These are phyloP conservation scores for Achatina immaculata DNA, from an alignment of 1,140 invertebrate genomes.

Conservation along the genomic window DNA sequence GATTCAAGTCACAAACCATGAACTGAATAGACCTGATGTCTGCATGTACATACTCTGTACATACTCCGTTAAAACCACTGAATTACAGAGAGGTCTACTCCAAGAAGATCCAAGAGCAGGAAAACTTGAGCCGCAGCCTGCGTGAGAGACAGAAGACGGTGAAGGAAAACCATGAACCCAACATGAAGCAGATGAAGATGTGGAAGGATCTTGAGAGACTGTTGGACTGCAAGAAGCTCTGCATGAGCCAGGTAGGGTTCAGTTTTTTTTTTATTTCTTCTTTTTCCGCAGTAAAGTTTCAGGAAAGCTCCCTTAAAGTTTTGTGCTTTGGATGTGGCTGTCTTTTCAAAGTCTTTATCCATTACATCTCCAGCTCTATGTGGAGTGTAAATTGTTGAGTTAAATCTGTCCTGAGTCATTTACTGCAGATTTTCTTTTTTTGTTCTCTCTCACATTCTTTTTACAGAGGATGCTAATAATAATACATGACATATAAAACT, in stretches of 20 bases:
- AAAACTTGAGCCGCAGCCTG: constrained; percentile 74
- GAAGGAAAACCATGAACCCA: constrained; percentile 74
- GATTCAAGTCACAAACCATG: too few species aligned
- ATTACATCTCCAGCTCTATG: background rate
- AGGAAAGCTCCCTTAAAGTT: background rate
- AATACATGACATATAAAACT: too few species aligned
- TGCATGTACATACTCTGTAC: too few species aligned
- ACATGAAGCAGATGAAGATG: constrained; percentile 77
- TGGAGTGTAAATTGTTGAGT: background rate
- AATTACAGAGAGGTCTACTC: constrained; percentile 73
- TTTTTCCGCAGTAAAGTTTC: constrained; percentile 18
- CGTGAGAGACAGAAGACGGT: constrained; percentile 77
- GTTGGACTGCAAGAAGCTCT: constrained; percentile 70
- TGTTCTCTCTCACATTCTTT: too few species aligned
- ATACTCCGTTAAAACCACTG: too few species aligned
- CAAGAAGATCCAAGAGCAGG: constrained; percentile 75
- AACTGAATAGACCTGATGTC: too few species aligned
- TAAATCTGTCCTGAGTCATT: too few species aligned
- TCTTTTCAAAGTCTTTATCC: background rate
- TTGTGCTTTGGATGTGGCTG: background rate
- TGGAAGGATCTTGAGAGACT: constrained; percentile 77
- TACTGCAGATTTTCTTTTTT: too few species aligned
- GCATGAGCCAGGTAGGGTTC: constrained; percentile 52
- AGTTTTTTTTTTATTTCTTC: constrained; percentile 23
- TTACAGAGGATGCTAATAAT: too few species aligned